A percentile compares a stretch with the other conserved stretches of the same genome.
These are phyloP conservation scores for Agrypnus murinus DNA, from an alignment of 2,888 invertebrate genomes.

Conservation along the genomic window DNA sequence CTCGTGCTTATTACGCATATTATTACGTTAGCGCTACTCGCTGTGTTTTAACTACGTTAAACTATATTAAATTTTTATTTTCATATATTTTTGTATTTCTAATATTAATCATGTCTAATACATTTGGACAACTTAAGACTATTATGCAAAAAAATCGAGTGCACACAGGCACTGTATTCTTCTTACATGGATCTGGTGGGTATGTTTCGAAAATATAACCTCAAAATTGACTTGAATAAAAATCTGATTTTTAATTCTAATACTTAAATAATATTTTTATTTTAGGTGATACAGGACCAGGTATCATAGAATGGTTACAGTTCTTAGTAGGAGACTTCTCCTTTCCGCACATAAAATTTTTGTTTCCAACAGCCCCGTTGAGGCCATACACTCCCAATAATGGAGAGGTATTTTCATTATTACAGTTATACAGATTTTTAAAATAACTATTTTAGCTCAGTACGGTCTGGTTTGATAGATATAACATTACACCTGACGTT, in stretches of 20 bases:
- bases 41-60: too few species aligned
- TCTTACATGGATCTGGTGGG: slow-evolving; percentile 82
- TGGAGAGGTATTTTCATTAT: slow-evolving; percentile 77
- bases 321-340: slow-evolving; percentile 75
- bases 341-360: slow-evolving; percentile 84
- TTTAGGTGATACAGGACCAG: slow-evolving; percentile 78
- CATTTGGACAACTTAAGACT: slow-evolving; percentile 68
- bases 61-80: too few species aligned
- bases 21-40: too few species aligned
- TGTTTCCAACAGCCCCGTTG: slow-evolving; percentile 86
- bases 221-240: slow-evolving; percentile 18
- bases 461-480: slow-evolving; percentile 89
- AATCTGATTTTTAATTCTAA: background rate
- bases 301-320: slow-evolving; percentile 77
- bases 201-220: slow-evolving; percentile 1
- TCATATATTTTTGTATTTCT: too few species aligned
- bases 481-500: slow-evolving; percentile 75
- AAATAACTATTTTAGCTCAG: slow-evolving; percentile 64
- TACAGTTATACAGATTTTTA: too few species aligned
- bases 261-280: slow-evolving; percentile 45
- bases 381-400: slow-evolving; percentile 81
- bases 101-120: slow-evolving; percentile 58
- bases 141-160: slow-evolving; percentile 72
- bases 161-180: slow-evolving; percentile 78
- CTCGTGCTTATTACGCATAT: too few species aligned